A percentile compares a stretch with the other conserved stretches of the same genome.
phyloP scores from a whole-genome alignment of 1,140 invertebrate species.

The Galleria mellonella region DNA sequence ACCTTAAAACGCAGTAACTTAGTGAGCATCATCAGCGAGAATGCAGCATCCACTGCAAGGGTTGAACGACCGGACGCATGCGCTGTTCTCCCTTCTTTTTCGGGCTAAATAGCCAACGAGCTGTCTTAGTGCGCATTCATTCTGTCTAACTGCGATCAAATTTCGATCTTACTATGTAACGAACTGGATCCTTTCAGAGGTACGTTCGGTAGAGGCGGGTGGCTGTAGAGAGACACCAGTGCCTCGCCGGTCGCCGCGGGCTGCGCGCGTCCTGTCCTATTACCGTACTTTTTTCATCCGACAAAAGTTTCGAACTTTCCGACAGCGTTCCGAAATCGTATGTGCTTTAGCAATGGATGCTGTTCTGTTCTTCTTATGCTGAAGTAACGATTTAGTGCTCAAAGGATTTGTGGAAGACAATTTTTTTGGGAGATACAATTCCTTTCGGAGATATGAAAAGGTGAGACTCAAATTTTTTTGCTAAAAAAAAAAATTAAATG shows the following conservation, averaged over 20 bases:
- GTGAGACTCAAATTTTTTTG: background rate
- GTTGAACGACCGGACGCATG: slow-evolving; percentile 59
- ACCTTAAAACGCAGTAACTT: slow-evolving; percentile 5
- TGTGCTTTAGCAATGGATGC: slow-evolving; percentile 2
- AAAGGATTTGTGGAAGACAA: background rate
- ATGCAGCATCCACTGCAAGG: slow-evolving; percentile 51
- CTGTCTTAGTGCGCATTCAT: slow-evolving; percentile 51
- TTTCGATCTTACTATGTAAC: slow-evolving; percentile 69
- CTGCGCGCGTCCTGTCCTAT: slow-evolving; percentile 15
- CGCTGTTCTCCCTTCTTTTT: slow-evolving; percentile 29
- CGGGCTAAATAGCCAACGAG: slow-evolving; percentile 52
- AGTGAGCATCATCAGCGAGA: slow-evolving; percentile 6
- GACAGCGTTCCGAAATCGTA: slow-evolving; percentile 6
- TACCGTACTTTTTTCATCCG: slow-evolving; percentile 16
- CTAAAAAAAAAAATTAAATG: no score
- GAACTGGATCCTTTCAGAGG: slow-evolving; percentile 49
- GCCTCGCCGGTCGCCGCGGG: slow-evolving; percentile 23
- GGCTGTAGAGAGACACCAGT: slow-evolving; percentile 26
- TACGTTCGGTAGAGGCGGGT: slow-evolving; percentile 21
- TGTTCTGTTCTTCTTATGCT: background rate
- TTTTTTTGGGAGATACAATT: background rate
- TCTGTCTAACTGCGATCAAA: slow-evolving; percentile 61
- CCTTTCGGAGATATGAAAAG: slow-evolving; percentile 1
- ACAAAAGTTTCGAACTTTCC: slow-evolving; percentile 48
- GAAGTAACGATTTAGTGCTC: background rate